phyloP scores from a whole-genome alignment of 2,888 invertebrate species.

The Anodontia alba region DNA sequence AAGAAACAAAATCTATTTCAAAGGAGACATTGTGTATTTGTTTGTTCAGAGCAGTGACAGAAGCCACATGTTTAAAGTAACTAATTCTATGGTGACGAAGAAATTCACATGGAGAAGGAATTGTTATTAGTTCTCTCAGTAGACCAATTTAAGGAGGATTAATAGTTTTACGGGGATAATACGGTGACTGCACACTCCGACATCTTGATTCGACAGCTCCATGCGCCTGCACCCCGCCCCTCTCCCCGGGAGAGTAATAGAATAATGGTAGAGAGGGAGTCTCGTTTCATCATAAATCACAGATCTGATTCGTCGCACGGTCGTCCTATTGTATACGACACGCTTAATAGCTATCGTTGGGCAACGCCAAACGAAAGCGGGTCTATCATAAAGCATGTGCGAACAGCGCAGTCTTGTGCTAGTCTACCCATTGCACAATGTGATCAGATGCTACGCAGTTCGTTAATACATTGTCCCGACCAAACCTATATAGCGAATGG shows the following conservation, averaged over 20 bases:
- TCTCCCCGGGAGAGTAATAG: constrained; percentile 58
- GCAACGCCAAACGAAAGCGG: no score
- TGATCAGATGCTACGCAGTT: no score
- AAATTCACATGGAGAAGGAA: background rate
- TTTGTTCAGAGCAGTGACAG: background rate
- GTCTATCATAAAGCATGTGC: no score
- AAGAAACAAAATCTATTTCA: no score
- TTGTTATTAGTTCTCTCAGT: constrained; percentile 13
- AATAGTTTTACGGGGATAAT: constrained; percentile 53
- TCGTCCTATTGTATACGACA: background rate
- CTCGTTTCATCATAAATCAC: constrained; percentile 52
- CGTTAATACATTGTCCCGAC: no score
- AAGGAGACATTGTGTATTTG: no score
- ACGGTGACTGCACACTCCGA: constrained; percentile 50
- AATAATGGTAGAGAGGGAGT: constrained; percentile 34
- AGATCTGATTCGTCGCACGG: constrained; percentile 20
- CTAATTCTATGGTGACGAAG: background rate
- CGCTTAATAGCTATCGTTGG: constrained; percentile 13
- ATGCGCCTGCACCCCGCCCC: constrained; percentile 55
- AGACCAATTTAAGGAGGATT: constrained; percentile 57
- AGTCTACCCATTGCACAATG: no score
- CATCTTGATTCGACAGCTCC: constrained; percentile 62
- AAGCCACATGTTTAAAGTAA: background rate
- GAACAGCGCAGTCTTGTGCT: no score
- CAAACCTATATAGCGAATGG: no score